Conservation (phyloP, 2,113 vertebrate genomes). For the Sceloporus undulatus region DNA sequence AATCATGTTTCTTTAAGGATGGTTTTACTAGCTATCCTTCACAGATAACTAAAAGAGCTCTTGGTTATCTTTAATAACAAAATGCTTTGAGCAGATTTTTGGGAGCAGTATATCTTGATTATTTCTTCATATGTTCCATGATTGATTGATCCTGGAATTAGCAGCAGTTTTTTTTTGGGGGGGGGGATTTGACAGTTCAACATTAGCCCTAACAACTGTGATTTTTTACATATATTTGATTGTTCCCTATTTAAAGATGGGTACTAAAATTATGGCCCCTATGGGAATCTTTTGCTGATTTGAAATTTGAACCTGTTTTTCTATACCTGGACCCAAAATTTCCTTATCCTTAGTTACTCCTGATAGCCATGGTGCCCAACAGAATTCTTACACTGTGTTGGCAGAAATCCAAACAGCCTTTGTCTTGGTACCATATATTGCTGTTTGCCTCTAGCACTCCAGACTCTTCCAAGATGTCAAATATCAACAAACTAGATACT, state of each 20-base stretch:
- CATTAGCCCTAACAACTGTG: too few species aligned
- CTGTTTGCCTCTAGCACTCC: background rate
- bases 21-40: too few species aligned
- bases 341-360: background rate
- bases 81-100: too few species aligned
- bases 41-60: too few species aligned
- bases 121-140: too few species aligned
- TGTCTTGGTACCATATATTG: background rate
- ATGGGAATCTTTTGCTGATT: too few species aligned
- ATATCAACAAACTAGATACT: slow-evolving; percentile 4
- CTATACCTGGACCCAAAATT: background rate
- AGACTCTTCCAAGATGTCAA: background rate
- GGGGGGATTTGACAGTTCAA: too few species aligned
- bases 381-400: background rate
- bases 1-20: too few species aligned
- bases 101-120: too few species aligned
- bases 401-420: background rate
- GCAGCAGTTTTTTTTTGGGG: too few species aligned
- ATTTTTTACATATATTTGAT: background rate
- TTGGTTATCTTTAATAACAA: too few species aligned
- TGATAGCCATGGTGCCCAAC: background rate
- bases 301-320: background rate
- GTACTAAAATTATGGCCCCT: background rate
- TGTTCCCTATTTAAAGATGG: background rate
- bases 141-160: too few species aligned